A percentile compares a stretch with the other conserved stretches of the same genome.
Conservation (phyloP, 2,888 invertebrate species). For the Exephanes ischioxanthus region DNA sequence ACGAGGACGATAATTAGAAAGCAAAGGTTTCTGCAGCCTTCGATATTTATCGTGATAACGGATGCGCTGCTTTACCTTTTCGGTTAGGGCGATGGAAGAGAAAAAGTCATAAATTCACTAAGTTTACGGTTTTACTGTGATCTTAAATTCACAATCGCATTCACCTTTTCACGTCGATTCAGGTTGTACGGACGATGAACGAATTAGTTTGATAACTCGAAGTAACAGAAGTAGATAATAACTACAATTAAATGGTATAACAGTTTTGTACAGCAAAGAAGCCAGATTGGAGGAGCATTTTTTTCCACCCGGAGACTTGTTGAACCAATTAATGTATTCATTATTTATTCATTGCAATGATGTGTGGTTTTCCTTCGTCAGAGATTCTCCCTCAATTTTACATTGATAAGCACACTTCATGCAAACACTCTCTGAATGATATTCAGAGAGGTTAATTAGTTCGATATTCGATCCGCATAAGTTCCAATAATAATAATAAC, state of each 20-base stretch:
- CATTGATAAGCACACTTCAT: neutral
- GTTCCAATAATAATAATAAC: neutral
- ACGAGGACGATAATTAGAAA: slow-evolving; percentile 45
- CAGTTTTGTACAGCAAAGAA: neutral
- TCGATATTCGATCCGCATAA: neutral
- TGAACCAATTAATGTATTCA: neutral
- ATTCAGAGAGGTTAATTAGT: neutral
- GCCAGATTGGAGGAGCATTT: neutral
- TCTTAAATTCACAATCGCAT: neutral
- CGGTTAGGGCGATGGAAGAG: neutral
- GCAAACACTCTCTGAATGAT: neutral
- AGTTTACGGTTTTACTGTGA: neutral
- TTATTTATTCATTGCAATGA: neutral
- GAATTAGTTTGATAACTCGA: neutral
- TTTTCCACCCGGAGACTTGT: neutral
- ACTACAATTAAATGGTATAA: neutral
- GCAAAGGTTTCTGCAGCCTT: slow-evolving; percentile 47
- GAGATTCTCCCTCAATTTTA: neutral
- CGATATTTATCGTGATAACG: slow-evolving; percentile 22
- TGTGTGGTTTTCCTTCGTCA: neutral
- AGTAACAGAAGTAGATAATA: neutral
- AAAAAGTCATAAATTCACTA: neutral
- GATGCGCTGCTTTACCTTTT: slow-evolving; percentile 27
- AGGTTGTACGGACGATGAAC: neutral
- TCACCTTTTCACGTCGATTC: neutral